Base-by-base conservation (phyloP, 2,797 vertebrate genomes). In the Meda fulgida region DNA sequence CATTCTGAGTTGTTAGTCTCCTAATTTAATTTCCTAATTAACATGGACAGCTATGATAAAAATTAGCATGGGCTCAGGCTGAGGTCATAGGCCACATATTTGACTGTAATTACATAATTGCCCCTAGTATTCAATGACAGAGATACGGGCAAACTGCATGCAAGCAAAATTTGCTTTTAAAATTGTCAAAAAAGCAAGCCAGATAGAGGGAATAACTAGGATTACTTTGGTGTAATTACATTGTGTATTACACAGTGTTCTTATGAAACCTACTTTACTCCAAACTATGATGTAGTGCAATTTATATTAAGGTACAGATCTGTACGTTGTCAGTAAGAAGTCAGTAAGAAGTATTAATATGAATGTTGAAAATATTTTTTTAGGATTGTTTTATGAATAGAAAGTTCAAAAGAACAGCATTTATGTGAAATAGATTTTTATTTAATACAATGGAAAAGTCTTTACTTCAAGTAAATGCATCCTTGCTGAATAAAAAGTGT, bases 61-160 rank as follows among this genome's bases (percentile, higher is more conserved):
- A 67, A 86, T 86, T 88, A 80, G 71, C 82, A 83, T 85, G 78
- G 82, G 65, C 58, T 51, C 55, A 34, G 40, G 72, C 65, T 53
- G 43, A 79, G 84, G 78, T 86, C 70, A 80, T 36, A 77, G 65
- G 84, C 78, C 34, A 75, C 18, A 60, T 19, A 63, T 83, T 38
- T 80, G 63, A 53, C 79, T 69, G 36, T 87, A 85, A 86, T 90
- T 88, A 85, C 79, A 85, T 87, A 88, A 88, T 88, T 86, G 84
- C 70, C 86, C 73, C 78, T 63, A 14, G 60, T 76, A 78, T 58
- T 81, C 69, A 66, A 55, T 78, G 77, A 87, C 84, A 63, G 43
- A 58, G 73, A 70, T 84, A 72, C 55, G 67, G 60, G 51, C 26
- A 73, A 43, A 76, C n/a, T 78, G 69, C 80, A 87, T 9, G 48